Conservation (phyloP, 2,113 vertebrate species). For the Pavo muticus region DNA sequence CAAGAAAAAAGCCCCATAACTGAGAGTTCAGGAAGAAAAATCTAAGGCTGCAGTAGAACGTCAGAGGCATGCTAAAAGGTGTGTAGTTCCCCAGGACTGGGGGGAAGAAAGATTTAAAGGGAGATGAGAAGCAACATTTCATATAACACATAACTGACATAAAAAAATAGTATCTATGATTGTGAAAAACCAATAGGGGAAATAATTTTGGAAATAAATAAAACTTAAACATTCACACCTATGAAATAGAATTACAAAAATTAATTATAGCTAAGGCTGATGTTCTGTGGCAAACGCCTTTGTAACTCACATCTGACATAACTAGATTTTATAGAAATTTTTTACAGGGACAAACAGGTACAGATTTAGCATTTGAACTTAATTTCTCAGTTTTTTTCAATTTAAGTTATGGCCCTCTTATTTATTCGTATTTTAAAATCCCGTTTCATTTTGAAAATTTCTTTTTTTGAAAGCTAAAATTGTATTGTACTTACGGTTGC, state of each 20-base stretch:
- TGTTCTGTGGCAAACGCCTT: not conserved
- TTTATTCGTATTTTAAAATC: conserved; percentile 2
- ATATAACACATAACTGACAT: not conserved
- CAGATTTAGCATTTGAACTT: not conserved
- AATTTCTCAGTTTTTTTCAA: not conserved
- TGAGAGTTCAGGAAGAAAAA: conserved; percentile 8
- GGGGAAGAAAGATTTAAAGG: not conserved
- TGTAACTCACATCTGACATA: not conserved
- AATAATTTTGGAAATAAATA: conserved; percentile 13
- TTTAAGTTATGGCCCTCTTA: not conserved
- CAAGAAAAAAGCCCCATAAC: accelerated
- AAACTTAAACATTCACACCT: conserved; percentile 10
- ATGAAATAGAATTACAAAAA: conserved; percentile 20
- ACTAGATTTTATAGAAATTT: not conserved
- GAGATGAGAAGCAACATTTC: not conserved
- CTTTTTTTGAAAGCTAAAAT: not conserved
- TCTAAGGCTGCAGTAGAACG: not conserved
- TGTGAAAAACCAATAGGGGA: conserved; percentile 4
- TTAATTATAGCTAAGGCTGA: conserved; percentile 11
- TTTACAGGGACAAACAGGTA: not conserved
- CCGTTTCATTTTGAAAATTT: not conserved
- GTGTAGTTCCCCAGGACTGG: not conserved
- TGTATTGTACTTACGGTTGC: not conserved
- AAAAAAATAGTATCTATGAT: not conserved
- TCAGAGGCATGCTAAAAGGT: not conserved